Conservation (phyloP, 2,113 vertebrate species). For the Prunella fulvescens region DNA sequence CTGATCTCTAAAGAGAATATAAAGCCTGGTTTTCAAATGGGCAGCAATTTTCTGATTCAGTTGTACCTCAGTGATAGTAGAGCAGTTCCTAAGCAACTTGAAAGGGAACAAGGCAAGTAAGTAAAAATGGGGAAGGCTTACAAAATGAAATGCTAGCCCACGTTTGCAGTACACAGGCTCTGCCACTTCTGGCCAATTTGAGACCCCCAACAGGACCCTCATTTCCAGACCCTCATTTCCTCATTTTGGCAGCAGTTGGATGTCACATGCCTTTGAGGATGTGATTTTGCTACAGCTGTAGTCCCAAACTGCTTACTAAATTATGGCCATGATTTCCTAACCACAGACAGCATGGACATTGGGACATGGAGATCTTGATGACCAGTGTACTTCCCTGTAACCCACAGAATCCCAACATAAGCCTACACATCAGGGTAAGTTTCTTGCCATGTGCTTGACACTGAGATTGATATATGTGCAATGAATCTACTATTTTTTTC, state of each 20-base stretch:
- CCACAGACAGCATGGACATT: not conserved
- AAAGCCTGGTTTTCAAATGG: not conserved
- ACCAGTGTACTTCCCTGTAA: not conserved
- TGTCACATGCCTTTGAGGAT: not conserved
- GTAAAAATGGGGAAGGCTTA: not conserved
- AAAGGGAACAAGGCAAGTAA: not conserved
- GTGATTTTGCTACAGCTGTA: fast-evolving
- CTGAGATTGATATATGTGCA: not conserved
- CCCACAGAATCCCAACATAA: not conserved
- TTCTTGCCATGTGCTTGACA: no score
- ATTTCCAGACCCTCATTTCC: not conserved
- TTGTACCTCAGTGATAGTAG: not conserved
- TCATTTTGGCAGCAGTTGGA: not conserved
- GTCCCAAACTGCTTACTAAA: not conserved
- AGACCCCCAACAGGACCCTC: not conserved
- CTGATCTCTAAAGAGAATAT: not conserved
- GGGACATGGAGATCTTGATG: not conserved
- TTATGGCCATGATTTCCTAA: not conserved
- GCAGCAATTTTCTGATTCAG: not conserved
- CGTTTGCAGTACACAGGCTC: fast-evolving
- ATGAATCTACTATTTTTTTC: not conserved
- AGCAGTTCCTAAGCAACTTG: not conserved
- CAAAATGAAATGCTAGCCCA: not conserved
- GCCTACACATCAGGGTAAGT: not conserved
- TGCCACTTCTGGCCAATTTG: not conserved